Conservation (phyloP, 2,113 vertebrate species). For the Caracal caracal region DNA sequence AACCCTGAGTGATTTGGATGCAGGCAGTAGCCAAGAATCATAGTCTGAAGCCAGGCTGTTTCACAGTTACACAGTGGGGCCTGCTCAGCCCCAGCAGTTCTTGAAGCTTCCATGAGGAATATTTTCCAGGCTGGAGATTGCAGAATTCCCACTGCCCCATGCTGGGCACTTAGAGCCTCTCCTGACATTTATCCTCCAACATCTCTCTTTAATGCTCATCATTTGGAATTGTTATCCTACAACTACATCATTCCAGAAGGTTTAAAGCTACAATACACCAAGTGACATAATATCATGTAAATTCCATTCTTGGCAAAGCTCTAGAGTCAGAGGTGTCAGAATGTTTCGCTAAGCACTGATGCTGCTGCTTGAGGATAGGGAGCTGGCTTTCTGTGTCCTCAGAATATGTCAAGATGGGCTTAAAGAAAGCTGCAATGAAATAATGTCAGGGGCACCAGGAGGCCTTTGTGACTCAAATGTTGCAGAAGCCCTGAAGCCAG, state of each 20-base stretch:
- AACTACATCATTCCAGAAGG: not conserved
- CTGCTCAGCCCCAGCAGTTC: not conserved
- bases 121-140: not conserved
- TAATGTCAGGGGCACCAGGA: not conserved
- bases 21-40: not conserved
- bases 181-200: not conserved
- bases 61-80: rapidly evolving
- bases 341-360: not conserved
- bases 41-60: no score
- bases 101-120: not conserved
- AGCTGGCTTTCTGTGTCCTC: not conserved
- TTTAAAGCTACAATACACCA: not conserved
- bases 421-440: not conserved
- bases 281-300: not conserved
- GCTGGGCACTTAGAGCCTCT: not conserved
- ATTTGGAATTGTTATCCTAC: not conserved
- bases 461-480: not conserved
- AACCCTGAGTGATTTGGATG: not conserved
- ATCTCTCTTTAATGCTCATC: not conserved
- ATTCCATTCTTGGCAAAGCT: not conserved
- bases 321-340: not conserved
- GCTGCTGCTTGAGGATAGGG: not conserved
- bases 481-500: not conserved
- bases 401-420: not conserved
- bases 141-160: not conserved